These are phyloP conservation scores for Orthosia cruda DNA, from an alignment of 2,888 invertebrate species.

Conservation along the genomic window DNA sequence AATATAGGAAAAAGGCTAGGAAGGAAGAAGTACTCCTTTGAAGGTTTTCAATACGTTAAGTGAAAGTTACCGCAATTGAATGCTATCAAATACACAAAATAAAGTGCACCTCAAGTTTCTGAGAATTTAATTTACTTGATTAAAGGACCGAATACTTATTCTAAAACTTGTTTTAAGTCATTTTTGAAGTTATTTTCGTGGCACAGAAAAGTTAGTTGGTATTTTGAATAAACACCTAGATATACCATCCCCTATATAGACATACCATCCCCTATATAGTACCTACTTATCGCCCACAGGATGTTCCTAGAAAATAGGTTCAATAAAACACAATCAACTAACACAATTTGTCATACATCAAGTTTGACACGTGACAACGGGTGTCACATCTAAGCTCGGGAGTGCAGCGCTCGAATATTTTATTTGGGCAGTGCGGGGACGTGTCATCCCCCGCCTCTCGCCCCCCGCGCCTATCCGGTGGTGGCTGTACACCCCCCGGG, in stretches of 20 bases:
- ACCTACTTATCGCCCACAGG: not conserved
- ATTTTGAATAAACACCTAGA: not conserved
- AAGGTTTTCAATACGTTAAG: conserved; percentile 1
- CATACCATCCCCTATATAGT: not conserved
- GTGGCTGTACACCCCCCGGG: conserved; percentile 67
- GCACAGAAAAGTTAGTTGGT: not conserved
- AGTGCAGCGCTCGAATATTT: conserved; percentile 87
- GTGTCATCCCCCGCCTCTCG: conserved; percentile 80
- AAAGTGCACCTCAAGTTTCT: not conserved
- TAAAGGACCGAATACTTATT: not conserved
- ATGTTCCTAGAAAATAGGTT: not conserved
- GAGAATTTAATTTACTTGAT: not conserved
- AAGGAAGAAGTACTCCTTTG: not conserved
- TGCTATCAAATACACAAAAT: not conserved
- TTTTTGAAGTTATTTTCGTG: no score
- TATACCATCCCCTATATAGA: not conserved
- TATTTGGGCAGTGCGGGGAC: conserved; percentile 90
- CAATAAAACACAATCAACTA: conserved; percentile 23
- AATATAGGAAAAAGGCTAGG: no score
- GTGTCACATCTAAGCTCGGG: conserved; percentile 85
- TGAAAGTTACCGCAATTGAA: not conserved
- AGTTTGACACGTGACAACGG: conserved; percentile 78
- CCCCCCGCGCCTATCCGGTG: conserved; percentile 85
- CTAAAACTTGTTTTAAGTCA: not conserved
- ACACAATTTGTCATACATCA: conserved; percentile 62